These are phyloP conservation scores for Lasioglossum albipes DNA, from an alignment of 1,140 invertebrate genomes.

Conservation along the genomic window DNA sequence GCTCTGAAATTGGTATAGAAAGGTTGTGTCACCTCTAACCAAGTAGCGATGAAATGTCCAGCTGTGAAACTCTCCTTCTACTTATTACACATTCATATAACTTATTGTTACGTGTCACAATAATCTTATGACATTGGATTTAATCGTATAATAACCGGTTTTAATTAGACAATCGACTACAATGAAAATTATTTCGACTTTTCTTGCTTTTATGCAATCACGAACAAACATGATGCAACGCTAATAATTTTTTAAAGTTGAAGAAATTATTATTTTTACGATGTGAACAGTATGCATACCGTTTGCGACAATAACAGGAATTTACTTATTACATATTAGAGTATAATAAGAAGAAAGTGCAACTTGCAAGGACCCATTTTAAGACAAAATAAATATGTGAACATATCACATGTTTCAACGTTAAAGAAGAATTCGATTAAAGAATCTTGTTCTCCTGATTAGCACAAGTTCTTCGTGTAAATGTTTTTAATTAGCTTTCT, in stretches of 20 bases:
- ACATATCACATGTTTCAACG: neutral
- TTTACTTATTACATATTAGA: neutral
- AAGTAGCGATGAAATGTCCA: constrained; percentile 40
- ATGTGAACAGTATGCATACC: neutral
- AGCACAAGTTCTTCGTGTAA: neutral
- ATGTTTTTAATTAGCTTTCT: neutral
- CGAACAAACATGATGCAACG: constrained; percentile 3
- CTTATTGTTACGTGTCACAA: too few relatives aligned
- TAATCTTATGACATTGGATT: too few relatives aligned
- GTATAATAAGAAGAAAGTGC: neutral
- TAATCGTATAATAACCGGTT: too few relatives aligned
- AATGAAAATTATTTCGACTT: neutral
- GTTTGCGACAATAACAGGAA: neutral
- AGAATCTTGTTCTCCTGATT: neutral
- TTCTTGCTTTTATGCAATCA: neutral
- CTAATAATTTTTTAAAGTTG: neutral
- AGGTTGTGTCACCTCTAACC: too few relatives aligned
- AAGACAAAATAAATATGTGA: neutral
- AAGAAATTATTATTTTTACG: neutral
- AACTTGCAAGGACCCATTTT: neutral
- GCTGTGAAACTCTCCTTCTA: constrained; percentile 59
- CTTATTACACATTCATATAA: neutral
- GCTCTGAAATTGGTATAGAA: too few relatives aligned
- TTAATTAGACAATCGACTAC: neutral
- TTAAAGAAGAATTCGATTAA: neutral